Evolutionary conservation across 2,888 invertebrate genomes (phyloP).

Genomic region (Andrena praecox): DNA sequence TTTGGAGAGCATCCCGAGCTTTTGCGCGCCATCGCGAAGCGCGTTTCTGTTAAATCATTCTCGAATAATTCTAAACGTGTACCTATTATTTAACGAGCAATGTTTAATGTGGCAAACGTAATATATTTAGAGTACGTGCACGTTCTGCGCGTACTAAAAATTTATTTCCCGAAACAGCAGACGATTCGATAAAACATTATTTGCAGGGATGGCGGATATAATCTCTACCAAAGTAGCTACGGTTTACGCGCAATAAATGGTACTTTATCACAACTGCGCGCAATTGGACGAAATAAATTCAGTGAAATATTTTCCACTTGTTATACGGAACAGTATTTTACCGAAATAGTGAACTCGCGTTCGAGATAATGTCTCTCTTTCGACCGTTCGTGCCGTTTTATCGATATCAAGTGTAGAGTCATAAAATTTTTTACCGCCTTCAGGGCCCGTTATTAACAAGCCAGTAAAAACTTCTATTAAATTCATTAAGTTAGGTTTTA

Average conservation of each 20-base stretch:
- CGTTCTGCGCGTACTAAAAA: conserved; percentile 10
- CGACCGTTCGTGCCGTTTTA: background rate
- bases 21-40: background rate
- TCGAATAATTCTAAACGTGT: background rate
- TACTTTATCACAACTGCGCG: conserved; percentile 41
- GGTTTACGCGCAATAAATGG: conserved; percentile 35
- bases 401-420: background rate
- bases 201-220: conserved; percentile 26
- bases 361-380: conserved; percentile 25
- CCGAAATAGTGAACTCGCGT: conserved; percentile 20
- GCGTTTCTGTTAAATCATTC: background rate
- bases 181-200: conserved; percentile 48
- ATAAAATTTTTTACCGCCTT: background rate
- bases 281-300: conserved; percentile 49
- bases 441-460: background rate
- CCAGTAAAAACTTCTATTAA: background rate
- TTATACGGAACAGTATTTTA: conserved; percentile 35
- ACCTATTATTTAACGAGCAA: background rate
- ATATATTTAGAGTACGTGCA: background rate
- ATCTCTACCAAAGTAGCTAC: conserved; percentile 36
- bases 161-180: conserved; percentile 29
- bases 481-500: background rate
- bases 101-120: background rate
- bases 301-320: conserved; percentile 42
- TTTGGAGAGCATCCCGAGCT: background rate